Base-by-base conservation (phyloP, 1,140 invertebrate genomes). In the Drosophila bocqueti region DNA sequence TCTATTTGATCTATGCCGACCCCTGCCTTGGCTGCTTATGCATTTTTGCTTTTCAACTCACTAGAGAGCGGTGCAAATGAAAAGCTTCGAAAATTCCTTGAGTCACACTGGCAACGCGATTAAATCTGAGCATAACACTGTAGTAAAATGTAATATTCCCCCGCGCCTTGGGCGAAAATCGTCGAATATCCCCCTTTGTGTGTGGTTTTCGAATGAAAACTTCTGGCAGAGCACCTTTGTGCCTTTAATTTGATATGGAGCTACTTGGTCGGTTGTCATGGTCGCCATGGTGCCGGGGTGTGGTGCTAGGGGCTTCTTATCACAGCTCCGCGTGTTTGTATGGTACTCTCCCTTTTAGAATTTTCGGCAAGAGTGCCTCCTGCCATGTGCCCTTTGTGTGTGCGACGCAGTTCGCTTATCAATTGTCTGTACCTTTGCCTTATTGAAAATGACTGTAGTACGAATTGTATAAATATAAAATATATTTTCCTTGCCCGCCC, bases 1-100 rank as follows among this genome's bases (percentile, higher is more conserved):
- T 91, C 85, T 90, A 91, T 90, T 90, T 90, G 85, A 90, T 90
- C 85, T 90, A 77, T 62, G 72, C 85, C 85, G 85, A 82, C 85
- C 55, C 52, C 52, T 47, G 76, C 54, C 68, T 57, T 67, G 78
- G 38, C 57, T 59, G 74, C 74, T 61, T 81, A 79, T 91, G 81
- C 85, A 87, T 81, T 87, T 86, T 83, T 69, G 50, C 46, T 60
- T 72, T 60, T 40, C 67, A 50, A 31, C 71, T 50, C 21, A 15
- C 54, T 36, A 29, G 52, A 38, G 8, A 21, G 71, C 68, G 55
- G 71, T 31, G 61, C 40, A 18, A 71, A 42, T 71, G 64, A 68
- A 71, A 67, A 71, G 67, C 46, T 71, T 71, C 29, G n/a, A 16
- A 47, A 67, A 31, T 36, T 24, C 40, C 43, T 42, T 68, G 63